Percentiles rank a stretch among this genome's conserved stretches.
phyloP scores from a whole-genome alignment of 1,140 invertebrate species.

The Eriocheir sinensis region DNA sequence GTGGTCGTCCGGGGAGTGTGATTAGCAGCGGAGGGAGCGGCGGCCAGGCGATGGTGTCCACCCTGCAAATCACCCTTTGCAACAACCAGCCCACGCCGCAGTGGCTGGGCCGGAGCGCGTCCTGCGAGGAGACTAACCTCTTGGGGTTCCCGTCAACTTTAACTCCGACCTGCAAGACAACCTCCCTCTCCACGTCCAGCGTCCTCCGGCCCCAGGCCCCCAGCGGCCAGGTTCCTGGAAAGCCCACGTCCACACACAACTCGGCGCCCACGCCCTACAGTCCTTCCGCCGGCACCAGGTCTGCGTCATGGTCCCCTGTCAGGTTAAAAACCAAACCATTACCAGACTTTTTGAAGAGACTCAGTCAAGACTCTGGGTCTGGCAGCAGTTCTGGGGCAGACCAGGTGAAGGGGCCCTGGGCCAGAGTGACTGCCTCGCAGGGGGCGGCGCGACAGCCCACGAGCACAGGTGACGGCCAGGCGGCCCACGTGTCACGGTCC shows the following conservation, averaged over 20 bases:
- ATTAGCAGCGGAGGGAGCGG: not conserved
- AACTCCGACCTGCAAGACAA: conserved; percentile 38
- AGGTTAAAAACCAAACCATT: conserved; percentile 57
- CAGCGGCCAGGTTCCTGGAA: not conserved
- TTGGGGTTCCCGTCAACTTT: conserved; percentile 40
- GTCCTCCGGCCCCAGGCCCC: conserved; percentile 17
- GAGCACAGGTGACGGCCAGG: not conserved
- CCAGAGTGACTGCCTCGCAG: not conserved
- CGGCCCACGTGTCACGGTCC: conserved; percentile 36
- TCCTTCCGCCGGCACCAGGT: conserved; percentile 31
- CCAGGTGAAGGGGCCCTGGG: not conserved
- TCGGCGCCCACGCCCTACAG: conserved; percentile 63
- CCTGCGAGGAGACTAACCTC: conserved; percentile 64
- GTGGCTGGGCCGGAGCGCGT: conserved; percentile 48
- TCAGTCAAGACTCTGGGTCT: not conserved
- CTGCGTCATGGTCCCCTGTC: conserved; percentile 63
- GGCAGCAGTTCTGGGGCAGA: too few relatives aligned
- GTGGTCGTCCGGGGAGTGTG: not conserved
- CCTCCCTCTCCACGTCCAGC: conserved; percentile 64
- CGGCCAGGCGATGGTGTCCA: conserved; percentile 59
- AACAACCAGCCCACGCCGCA: conserved; percentile 65
- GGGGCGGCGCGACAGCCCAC: not conserved
- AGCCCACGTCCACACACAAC: conserved; percentile 31
- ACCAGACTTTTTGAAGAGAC: conserved; percentile 34
- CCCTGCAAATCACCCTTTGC: conserved; percentile 65